Percentiles rank a stretch among this genome's conserved stretches.
These are phyloP conservation scores for Odontophorus gujanensis DNA, from an alignment of 2,113 vertebrate genomes.

Conservation along the genomic window DNA sequence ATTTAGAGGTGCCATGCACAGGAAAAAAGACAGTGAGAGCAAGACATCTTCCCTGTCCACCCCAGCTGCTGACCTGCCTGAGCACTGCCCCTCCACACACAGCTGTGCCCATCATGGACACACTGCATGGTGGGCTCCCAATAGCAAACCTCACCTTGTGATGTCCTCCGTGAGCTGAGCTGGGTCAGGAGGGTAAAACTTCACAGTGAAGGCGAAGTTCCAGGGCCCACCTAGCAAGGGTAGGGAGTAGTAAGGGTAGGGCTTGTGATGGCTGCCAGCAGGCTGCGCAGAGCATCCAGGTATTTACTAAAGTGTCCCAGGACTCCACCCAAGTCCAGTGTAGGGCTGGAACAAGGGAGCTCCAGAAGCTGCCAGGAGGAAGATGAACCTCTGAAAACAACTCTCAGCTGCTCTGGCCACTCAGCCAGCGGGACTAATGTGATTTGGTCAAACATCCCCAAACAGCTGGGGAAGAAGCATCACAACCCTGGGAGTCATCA, in stretches of 20 bases:
- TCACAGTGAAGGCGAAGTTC: conserved; percentile 94
- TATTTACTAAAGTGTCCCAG: neutral
- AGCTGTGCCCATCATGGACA: neutral
- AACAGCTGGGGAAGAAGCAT: neutral
- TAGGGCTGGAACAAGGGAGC: neutral
- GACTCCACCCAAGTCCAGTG: neutral
- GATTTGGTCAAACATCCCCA: neutral
- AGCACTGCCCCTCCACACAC: neutral
- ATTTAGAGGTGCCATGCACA: fast-evolving
- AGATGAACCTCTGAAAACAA: neutral
- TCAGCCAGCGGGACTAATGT: fast-evolving
- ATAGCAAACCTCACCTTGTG: conserved; percentile 85
- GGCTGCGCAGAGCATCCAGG: neutral
- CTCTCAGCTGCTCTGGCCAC: neutral
- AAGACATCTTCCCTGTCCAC: neutral
- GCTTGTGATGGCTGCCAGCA: fast-evolving
- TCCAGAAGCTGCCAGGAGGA: neutral
- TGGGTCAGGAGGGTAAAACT: conserved; percentile 98
- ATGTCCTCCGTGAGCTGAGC: conserved; percentile 98
- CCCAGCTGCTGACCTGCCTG: neutral
- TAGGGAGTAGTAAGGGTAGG: neutral
- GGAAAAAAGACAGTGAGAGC: fast-evolving
- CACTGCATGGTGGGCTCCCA: neutral
- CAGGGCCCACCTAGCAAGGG: conserved; percentile 85
- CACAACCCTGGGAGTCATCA: neutral